Evolutionary conservation across 1,140 invertebrate species (phyloP).

Genomic region (Diachasma alloeum): DNA sequence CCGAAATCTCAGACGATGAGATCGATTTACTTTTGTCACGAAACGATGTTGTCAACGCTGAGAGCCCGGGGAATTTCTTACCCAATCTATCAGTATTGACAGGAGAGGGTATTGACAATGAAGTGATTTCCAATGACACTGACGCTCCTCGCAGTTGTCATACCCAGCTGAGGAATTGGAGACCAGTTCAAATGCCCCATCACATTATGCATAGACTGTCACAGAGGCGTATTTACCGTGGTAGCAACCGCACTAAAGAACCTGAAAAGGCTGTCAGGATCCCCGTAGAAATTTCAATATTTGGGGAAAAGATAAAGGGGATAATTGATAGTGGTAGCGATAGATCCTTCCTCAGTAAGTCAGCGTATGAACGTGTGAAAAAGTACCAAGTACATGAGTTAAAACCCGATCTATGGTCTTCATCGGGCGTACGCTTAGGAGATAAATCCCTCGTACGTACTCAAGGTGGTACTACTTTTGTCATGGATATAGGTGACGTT

Average conservation of each 20-base stretch:
- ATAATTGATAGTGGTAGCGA: slow-evolving; percentile 24
- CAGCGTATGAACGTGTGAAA: neutral
- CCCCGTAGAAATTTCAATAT: no score
- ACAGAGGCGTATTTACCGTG: neutral
- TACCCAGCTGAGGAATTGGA: neutral
- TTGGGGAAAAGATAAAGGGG: no score
- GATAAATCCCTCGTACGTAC: neutral
- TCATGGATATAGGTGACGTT: slow-evolving; percentile 13
- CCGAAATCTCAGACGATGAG: no score
- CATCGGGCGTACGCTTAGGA: neutral
- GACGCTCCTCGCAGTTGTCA: neutral
- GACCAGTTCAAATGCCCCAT: neutral
- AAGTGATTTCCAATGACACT: neutral
- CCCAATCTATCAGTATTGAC: no score
- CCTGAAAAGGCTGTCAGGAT: neutral
- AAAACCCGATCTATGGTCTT: neutral
- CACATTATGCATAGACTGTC: neutral
- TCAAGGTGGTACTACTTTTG: slow-evolving; percentile 1
- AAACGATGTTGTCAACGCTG: no score
- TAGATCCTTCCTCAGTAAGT: neutral
- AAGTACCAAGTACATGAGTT: neutral
- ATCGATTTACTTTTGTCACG: no score
- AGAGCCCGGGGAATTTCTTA: no score
- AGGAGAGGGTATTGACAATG: neutral
- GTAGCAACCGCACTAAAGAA: neutral